These are phyloP conservation scores for Eupristina koningsbergeri DNA, from an alignment of 1,140 invertebrate species.

Conservation along the genomic window DNA sequence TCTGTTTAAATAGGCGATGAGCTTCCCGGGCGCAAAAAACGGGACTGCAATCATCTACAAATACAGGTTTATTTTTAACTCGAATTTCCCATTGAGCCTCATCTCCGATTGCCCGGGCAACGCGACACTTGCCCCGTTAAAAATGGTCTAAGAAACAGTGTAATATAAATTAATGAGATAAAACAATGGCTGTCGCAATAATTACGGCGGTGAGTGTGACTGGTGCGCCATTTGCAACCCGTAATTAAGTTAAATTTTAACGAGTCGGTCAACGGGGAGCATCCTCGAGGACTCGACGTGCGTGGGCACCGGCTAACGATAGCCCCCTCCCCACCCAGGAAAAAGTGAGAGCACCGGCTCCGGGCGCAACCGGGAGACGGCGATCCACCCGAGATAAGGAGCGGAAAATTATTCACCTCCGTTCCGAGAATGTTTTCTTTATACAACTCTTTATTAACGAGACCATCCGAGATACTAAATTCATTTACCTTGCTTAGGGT, in stretches of 20 bases:
- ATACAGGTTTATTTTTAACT: constrained; percentile 35
- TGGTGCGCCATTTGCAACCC: not conserved
- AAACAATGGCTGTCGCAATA: constrained; percentile 29
- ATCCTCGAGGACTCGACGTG: not conserved
- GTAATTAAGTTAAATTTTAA: constrained; percentile 50
- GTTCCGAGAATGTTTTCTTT: not conserved
- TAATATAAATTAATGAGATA: constrained; percentile 43
- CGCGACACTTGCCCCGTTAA: not conserved
- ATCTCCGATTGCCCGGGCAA: not conserved
- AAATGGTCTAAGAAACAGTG: not conserved
- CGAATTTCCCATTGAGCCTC: constrained; percentile 3
- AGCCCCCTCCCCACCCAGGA: not conserved
- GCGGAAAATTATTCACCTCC: constrained; percentile 6
- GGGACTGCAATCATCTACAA: constrained; percentile 15
- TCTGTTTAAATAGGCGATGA: not conserved
- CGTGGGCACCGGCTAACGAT: not conserved
- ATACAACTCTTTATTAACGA: constrained; percentile 9
- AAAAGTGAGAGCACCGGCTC: not conserved
- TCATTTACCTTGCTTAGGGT: not conserved
- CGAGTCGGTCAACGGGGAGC: constrained; percentile 38
- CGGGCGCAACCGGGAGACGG: not conserved
- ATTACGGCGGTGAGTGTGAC: constrained; percentile 5
- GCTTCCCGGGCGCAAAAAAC: not conserved
- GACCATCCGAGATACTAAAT: not conserved
- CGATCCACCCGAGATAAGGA: constrained; percentile 17